Percentiles rank a stretch among this genome's conserved stretches.
Evolutionary conservation across 2,797 vertebrate genomes (phyloP).

Genomic region (Adelosebastes latens): DNA sequence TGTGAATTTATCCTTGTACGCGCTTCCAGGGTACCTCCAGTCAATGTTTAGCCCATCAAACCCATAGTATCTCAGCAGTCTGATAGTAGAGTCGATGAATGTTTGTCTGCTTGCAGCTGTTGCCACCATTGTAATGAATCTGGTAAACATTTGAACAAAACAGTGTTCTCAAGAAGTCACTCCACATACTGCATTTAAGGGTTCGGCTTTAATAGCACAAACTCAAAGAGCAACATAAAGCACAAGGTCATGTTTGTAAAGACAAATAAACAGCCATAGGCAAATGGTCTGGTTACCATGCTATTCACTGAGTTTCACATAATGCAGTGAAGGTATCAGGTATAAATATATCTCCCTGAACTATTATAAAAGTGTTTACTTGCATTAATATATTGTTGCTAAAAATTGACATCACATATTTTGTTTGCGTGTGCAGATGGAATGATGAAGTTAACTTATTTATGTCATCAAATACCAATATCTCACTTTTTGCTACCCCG

Average conservation of each 20-base stretch:
- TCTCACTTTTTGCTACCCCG: background rate
- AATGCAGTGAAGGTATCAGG: too few relatives aligned
- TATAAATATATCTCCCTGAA: too few relatives aligned
- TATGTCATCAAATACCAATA: too few relatives aligned
- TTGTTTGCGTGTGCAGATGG: background rate
- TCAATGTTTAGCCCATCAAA: conserved; percentile 85
- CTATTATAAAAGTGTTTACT: background rate
- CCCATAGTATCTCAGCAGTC: background rate
- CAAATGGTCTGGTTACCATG: background rate
- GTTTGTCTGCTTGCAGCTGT: accelerated
- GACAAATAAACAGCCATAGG: background rate
- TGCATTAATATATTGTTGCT: background rate
- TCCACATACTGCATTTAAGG: background rate
- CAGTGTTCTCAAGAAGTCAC: background rate
- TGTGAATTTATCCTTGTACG: conserved; percentile 79
- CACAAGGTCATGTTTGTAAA: background rate
- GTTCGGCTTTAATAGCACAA: background rate
- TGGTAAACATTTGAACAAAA: background rate
- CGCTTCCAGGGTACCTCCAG: conserved; percentile 80
- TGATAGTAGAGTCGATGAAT: background rate
- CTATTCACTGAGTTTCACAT: background rate
- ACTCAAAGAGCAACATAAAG: background rate
- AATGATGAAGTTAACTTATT: too few relatives aligned
- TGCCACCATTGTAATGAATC: accelerated
- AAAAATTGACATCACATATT: background rate